Evolutionary conservation across 2,797 vertebrate genomes (phyloP), one percentile per base, ranked within the genome.

Genomic region (Zenarchopterus dispar): DNA sequence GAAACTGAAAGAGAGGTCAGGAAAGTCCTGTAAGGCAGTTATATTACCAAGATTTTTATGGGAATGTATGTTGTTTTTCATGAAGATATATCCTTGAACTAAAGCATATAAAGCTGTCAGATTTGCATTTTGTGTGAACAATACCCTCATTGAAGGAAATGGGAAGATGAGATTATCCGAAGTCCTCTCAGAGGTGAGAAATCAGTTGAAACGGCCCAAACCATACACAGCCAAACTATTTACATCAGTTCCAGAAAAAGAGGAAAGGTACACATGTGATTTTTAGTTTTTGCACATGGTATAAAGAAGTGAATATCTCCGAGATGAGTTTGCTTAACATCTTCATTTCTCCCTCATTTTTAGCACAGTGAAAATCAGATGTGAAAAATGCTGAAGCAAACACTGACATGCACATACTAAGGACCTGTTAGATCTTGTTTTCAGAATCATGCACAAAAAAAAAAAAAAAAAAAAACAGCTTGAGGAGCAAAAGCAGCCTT

Each of bases 401-500:
- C 57, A 19, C 23, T 47, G 39, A 11, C 51, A 52, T 44, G 11
- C 42, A 33, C 33, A 48, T 64, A 6, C 1, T 23, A 2, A 62
- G 22, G 57, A 62, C 68, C 65, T 70, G 76, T 73, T 73, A 51
- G 56, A 67, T 73, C 80, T 66, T 79, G 67, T 56, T 66, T 56
- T 74, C 49, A 54, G 59, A 56, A 43, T 65, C 58, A 53, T 62
- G 62, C 70, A 26, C 24, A 28, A 28, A 28, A 28, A 28, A 28
- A 28, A 52, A 85, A 26, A 3, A 28, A 28, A 28, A 28, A 28
- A 28, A 28, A 52, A 85, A 85, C 70, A 81, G 68, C 77, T 77
- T 31, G 62, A 55, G 55, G 70, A 70, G 67, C 24, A 66, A 42
- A 76, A 69, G 55, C 36, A 77, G 57, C 4, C 33, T 73, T 73